phyloP scores from a whole-genome alignment of 2,888 invertebrate species.

The Diploptera punctata region DNA sequence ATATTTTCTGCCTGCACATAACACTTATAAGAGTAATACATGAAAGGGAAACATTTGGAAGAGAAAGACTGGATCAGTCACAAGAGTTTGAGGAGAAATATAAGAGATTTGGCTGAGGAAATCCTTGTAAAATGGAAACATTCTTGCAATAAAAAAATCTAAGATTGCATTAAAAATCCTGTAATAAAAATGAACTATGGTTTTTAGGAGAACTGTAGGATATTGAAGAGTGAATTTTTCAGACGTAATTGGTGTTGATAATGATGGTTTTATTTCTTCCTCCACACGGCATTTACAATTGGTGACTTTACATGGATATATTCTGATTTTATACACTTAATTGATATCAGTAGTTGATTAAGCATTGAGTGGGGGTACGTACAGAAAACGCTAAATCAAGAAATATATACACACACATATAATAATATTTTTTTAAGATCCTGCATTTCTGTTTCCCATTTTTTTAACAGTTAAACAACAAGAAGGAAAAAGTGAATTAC shows the following conservation, averaged over 20 bases:
- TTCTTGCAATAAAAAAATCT: no score
- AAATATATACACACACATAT: constrained; percentile 36
- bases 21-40: no score
- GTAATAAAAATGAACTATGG: no score
- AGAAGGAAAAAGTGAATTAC: constrained; percentile 36
- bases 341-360: constrained; percentile 32
- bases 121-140: no score
- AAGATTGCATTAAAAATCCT: no score
- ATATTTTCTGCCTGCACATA: no score
- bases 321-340: constrained; percentile 35
- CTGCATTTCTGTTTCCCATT: constrained; percentile 42
- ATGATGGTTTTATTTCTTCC: constrained; percentile 38
- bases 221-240: no score
- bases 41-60: no score
- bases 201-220: no score
- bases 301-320: constrained; percentile 38
- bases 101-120: no score
- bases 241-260: constrained; percentile 38
- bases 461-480: constrained; percentile 39
- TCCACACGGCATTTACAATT: constrained; percentile 40
- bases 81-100: no score
- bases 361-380: constrained; percentile 33
- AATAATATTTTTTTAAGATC: constrained; percentile 33
- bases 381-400: constrained; percentile 36
- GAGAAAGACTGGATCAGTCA: no score